Base-by-base conservation (phyloP, 92 coral and sea anemone species). In the Parazoanthus darwini region DNA sequence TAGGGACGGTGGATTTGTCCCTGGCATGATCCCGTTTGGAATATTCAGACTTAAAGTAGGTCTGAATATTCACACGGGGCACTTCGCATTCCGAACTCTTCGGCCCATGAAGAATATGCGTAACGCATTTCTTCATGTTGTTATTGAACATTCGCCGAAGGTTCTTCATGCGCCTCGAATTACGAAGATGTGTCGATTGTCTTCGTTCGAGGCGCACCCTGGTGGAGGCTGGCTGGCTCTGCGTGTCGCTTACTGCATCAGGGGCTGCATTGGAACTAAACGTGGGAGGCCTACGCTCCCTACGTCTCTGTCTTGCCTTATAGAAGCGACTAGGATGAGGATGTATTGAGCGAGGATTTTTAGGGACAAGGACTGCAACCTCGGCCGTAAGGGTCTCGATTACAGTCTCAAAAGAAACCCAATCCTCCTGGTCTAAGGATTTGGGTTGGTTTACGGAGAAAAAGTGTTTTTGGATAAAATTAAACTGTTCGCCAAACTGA, bases 101-200 rank as follows among this genome's bases (percentile, higher is more conserved):
- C 18, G 58, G 35, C 16, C 43, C 77, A 37, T 73, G 77, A 11
- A 73, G 20, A 29, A 73, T 73, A 3, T 22, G 25, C 5, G 43
- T 5, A 29, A 73, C 1, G 13, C 77, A 73, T 8, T 73, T 73
- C 39, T 73, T 73, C 77, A 73, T 73, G 77, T 29, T 73, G 3
- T 13, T 1, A 29, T 73, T 73, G 20, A 20, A 74, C 78, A 74
- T 35, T 23, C 78, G 78, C 16, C 44, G 78, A 20, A 74, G 78
- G 78, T 74, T 74, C 78, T 74, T 74, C 48, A 74, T 74, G 3
- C 78, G 78, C 78, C 78, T 74, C 18, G 78, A 74, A 46, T 74
- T 74, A 2, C 43, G 5, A 5, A 0, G 78, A 5, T 74, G 39
- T 22, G 7, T 6, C 6, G 39, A 4, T 18, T 46, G 1, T 14